phyloP scores from a whole-genome alignment of 2,888 invertebrate genomes.

The Epistrophella euchroma region DNA sequence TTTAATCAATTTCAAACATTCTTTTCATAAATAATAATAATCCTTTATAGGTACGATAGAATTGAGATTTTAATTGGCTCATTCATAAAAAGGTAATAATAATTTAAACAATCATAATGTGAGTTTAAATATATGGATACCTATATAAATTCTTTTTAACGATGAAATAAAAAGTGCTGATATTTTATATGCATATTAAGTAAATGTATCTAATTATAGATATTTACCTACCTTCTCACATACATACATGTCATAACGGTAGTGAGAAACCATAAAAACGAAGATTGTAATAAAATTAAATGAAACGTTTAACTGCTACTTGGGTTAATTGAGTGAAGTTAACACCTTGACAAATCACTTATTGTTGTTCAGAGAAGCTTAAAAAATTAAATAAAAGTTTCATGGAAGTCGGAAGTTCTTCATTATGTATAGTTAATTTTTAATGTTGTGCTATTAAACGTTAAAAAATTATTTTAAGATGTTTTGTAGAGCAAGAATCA shows the following conservation, averaged over 20 bases:
- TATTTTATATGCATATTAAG: background rate
- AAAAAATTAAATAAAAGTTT: background rate
- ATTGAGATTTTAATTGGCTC: background rate
- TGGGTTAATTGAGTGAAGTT: slow-evolving; percentile 6
- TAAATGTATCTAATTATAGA: background rate
- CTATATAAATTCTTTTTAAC: background rate
- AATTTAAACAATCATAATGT: background rate
- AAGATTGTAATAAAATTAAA: slow-evolving; percentile 14
- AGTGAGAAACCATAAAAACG: background rate
- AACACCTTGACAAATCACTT: slow-evolving; percentile 22
- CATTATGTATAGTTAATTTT: no score
- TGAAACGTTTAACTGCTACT: slow-evolving; percentile 33
- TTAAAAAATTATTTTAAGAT: no score
- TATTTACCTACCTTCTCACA: no score
- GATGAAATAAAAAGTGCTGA: slow-evolving; percentile 1
- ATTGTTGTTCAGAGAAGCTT: background rate
- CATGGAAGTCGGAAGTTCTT: background rate
- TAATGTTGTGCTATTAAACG: background rate
- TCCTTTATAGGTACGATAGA: background rate
- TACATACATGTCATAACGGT: background rate
- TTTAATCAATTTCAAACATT: background rate
- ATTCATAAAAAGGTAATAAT: background rate
- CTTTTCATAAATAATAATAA: background rate
- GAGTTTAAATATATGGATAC: background rate
- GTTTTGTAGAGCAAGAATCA: no score